Evolutionary conservation across 1,140 invertebrate species (phyloP), one percentile per base, ranked within the genome.

Genomic region (Drosophila carrolli): DNA sequence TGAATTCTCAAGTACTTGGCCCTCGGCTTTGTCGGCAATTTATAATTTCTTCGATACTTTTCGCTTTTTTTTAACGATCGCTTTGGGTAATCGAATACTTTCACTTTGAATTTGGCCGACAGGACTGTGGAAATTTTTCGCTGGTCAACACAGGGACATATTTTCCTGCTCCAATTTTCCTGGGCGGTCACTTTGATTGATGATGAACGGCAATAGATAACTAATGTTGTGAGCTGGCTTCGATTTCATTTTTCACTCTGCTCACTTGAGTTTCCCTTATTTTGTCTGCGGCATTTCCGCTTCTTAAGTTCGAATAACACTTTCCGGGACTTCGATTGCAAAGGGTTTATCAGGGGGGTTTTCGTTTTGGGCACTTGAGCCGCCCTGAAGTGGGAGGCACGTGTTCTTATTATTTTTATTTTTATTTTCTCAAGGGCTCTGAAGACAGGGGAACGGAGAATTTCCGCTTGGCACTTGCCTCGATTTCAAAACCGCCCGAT

Each of bases 1-100:
- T 40, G 29, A n/a, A 48, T 43, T 14, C 56, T 83, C 73, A 84
- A 88, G 79, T 83, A 78, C 16, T 14, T 57, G 59, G 56, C 47
- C 54, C 14, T 41, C 13, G 54, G 40, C 75, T 81, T 86, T 84
- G 81, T 85, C 81, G 81, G 81, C 82, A 71, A 50, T 48, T 60
- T 43, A 59, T 27, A 55, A 40, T 56, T 43, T 56, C 35, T 9
- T 29, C 50, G 35, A 46, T 53, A 57, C 37, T 57, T 44, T 66
- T 29, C 43, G n/a, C 38, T 32, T 58, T 58, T 76, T 77, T 70
- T 86, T 71, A 89, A 86, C 79, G 79, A 86, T 76, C 65, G 70
- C 78, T 60, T 65, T 51, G 57, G 66, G 84, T 70, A 88, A 89
- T 89, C 54, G 75, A 73, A 89, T 65, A 88, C 83, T 88, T 89